phyloP scores from a whole-genome alignment of 2,797 vertebrate genomes.

The Aldrovandia affinis region DNA sequence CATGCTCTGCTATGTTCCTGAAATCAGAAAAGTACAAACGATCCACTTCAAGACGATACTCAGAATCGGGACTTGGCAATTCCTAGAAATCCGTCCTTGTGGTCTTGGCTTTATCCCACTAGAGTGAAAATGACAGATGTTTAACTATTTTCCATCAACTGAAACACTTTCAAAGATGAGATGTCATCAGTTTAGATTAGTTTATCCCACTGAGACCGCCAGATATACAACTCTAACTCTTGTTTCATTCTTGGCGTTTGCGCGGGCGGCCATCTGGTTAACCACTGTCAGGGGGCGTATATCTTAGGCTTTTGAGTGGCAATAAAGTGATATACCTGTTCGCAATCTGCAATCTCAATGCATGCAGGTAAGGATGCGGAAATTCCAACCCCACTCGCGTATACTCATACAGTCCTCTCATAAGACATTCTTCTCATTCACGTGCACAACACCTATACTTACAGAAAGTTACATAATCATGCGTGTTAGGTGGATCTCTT shows the following conservation, averaged over 20 bases:
- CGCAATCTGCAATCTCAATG: neutral
- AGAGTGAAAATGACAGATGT: conserved; percentile 48
- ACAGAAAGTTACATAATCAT: conserved; percentile 1
- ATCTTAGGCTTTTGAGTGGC: neutral
- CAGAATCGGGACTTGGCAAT: conserved; percentile 30
- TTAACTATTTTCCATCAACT: conserved; percentile 47
- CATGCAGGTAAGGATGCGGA: neutral
- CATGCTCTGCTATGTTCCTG: conserved; percentile 12
- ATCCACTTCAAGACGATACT: conserved; percentile 34
- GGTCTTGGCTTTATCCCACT: conserved; percentile 43
- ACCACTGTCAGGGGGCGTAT: neutral
- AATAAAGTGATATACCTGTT: neutral
- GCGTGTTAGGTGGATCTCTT: no score
- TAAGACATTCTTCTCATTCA: conserved; percentile 27
- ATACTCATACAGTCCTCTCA: neutral
- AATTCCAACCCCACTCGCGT: neutral
- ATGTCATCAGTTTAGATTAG: conserved; percentile 41
- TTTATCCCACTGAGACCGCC: conserved; percentile 18
- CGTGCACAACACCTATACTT: neutral
- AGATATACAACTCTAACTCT: conserved; percentile 27
- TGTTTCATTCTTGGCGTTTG: neutral
- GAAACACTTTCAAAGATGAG: conserved; percentile 33
- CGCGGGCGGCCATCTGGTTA: neutral
- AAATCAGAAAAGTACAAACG: conserved; percentile 30
- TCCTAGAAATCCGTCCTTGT: conserved; percentile 43